Base-by-base conservation (phyloP, 2,888 invertebrate genomes). In the Nomada ruficornis region DNA sequence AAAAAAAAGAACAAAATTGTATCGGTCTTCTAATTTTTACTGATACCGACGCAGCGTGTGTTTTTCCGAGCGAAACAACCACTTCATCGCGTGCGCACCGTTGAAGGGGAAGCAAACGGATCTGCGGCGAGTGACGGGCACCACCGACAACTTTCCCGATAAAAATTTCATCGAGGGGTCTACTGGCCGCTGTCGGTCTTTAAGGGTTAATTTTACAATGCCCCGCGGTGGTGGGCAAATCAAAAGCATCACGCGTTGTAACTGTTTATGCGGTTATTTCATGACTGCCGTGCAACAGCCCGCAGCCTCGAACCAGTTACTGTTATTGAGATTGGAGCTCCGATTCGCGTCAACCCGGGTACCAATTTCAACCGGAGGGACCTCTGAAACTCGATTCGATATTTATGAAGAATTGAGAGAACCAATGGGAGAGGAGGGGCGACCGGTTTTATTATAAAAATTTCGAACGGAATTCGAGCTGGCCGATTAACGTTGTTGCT, bases 91-190 rank as follows among this genome's bases (percentile, higher is more conserved):
- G 59, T 13, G 54, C 36, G 59, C 42, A 23, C 26, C 63, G 18
- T 59, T 23, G 67, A 76, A 68, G 59, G 20, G 47, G 44, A 67
- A 55, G 52, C 52, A 59, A 63, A 36, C 11, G 23, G 57, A 54
- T n/a, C 47, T 11, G 4, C 23, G 13, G 15, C 18, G 18, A 15
- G 42, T 20, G 63, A 50, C 69, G 55, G 62, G 52, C 65, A 44
- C 15, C 15, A 50, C 15, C 60, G 50, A 7, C 18, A 82, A 82
- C 65, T 76, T 82, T 72, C 47, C 4, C 68, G 82, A 82, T 82
- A 82, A 82, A 82, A 82, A 82, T 82, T 84, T 72, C 84, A 86
- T 86, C 82, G 80, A 68, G 70, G 65, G 68, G 64, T 86, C 80
- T 79, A 81, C 77, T 64, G 54, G 75, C 72, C 52, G 80, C 75